Base-by-base conservation (phyloP, 2,113 vertebrate genomes). In the Istiophorus platypterus region DNA sequence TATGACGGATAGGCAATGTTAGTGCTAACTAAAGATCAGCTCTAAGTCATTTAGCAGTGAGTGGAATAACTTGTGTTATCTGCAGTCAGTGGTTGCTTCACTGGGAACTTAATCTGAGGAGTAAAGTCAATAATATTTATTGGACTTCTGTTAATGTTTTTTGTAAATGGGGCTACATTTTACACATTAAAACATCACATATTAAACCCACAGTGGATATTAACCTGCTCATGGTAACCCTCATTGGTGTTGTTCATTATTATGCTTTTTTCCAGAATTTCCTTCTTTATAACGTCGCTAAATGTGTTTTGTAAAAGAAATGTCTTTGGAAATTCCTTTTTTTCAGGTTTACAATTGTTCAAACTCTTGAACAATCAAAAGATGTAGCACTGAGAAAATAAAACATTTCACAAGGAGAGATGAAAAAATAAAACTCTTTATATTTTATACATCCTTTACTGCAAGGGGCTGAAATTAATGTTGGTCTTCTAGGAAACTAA, bases 111-210 rank as follows among this genome's bases (percentile, higher is more conserved):
- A 24, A 17, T n/a, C 14, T 14, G n/a, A 29, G 24, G 9, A 26
- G n/a, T 18, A 69, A 70, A 74, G 37, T 6, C 13, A 29, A 22
- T 4, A 10, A 69, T 70, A 8, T 67, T 14, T 80, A 14, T 56
- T 75, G 20, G 12, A 17, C 27, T 59, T 34, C 6, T 37, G 41
- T 49, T 13, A 74, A 7, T 34, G 18, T 24, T n/a, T 66, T 86
- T 81, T 63, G 42, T 76, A 47, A 76, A 41, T 27, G 22, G 61
- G 34, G 34, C 62, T 31, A n/a, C 3, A 27, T 9, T 61, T 51
- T 2, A 41, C 4, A 47, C 12, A 26, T 20, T 63, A 24, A 64
- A 57, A n/a, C 18, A 27, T 65, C 8, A 37, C 18, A 29, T 17
- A 58, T 4, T 42, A 34, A 71, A 64, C 2, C 24, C 26, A 26